Evolutionary conservation across 2,113 vertebrate species (phyloP), one percentile per base, ranked within the genome.

Genomic region (Scomber japonicus): DNA sequence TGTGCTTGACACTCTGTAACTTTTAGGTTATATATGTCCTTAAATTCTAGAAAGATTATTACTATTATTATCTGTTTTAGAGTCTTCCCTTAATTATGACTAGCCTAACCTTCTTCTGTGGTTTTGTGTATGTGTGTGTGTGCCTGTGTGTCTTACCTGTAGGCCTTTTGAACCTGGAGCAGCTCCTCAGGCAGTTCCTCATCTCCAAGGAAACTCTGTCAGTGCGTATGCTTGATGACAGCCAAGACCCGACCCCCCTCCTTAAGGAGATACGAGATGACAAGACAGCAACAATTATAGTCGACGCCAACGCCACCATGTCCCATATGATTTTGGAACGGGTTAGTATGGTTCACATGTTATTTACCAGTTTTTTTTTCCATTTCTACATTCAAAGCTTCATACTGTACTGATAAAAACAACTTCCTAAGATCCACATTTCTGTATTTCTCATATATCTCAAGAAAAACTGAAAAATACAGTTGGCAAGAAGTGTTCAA

Each of bases 111-210:
- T 54, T 56, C 56, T 57, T 27, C 19, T 70, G 14, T 86, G n/a
- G 64, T 27, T 48, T 54, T 75, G 53, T 59, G 53, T 75, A 61
- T 48, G 24, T 61, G 19, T 71, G 30, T 55, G 30, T 67, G 17
- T 78, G 6, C 66, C 53, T 74, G 31, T 56, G 75, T 81, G 44
- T 88, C 53, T 88, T 67, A 6, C 51, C 35, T 60, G 17, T 91
- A 99, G 98, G 98, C 96, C 97, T 99, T 94, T 93, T 99, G 85
- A 99, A 99, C 95, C 95, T 99, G 68, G 98, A 99, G 96, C 97
- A 97, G 94, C 94, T 99, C 91, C 96, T 99, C 50, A 95, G 97
- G 53, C 97, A 98, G 89, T 99, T 99, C 95, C 98, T 99, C 55
- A 99, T 99, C 90, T 99, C 98, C 91, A 99, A 98, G 96, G 98